Percentiles rank a stretch among this genome's conserved stretches.
These are phyloP conservation scores for Argyresthia goedartella DNA, from an alignment of 2,888 invertebrate species.

Conservation along the genomic window DNA sequence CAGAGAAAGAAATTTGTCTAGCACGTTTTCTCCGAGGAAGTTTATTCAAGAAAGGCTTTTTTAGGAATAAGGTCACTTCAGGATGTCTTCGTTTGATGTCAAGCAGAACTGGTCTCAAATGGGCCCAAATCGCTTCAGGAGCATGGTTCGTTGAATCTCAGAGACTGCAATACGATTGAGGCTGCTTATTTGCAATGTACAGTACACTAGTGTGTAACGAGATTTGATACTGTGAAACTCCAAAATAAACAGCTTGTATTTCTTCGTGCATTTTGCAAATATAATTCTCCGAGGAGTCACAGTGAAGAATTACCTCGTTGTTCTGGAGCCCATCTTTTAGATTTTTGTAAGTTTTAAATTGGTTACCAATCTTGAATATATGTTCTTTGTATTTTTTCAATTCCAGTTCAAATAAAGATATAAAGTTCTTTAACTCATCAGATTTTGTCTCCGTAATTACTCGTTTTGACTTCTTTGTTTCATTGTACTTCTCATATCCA, in stretches of 20 bases:
- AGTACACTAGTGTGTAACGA: conserved; percentile 3
- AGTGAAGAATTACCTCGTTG: neutral
- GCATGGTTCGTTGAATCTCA: neutral
- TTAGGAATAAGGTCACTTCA: too few relatives aligned
- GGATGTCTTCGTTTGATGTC: too few relatives aligned
- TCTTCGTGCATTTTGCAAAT: neutral
- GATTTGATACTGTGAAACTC: neutral
- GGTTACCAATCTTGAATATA: neutral
- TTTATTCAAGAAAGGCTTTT: too few relatives aligned
- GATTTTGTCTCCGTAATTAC: neutral
- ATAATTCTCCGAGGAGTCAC: conserved; percentile 1
- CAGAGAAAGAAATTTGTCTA: too few relatives aligned
- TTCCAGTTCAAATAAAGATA: neutral
- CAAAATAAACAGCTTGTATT: conserved; percentile 1
- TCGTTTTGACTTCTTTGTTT: neutral
- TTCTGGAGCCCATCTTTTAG: neutral
- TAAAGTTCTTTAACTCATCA: neutral
- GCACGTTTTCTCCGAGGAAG: too few relatives aligned
- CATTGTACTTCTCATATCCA: neutral
- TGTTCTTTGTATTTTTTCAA: neutral
- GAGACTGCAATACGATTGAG: neutral
- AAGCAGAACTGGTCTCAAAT: conserved; percentile 3
- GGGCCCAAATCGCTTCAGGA: conserved; percentile 7
- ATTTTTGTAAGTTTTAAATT: neutral
- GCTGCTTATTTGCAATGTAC: neutral